Conservation (phyloP, 2,113 vertebrate species). For the Atrichornis clamosus region DNA sequence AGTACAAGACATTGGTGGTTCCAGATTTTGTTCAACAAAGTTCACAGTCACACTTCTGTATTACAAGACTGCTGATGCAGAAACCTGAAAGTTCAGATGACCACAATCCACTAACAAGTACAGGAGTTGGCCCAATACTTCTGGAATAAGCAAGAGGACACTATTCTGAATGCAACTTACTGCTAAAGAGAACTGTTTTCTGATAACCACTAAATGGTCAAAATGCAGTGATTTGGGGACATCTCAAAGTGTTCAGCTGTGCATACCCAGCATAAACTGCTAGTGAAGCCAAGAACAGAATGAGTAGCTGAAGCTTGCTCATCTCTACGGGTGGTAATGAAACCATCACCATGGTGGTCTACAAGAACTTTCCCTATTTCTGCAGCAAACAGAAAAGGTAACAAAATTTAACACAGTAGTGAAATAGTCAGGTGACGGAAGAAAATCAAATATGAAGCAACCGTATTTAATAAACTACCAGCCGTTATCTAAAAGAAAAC, state of each 20-base stretch:
- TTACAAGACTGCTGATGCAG: background rate
- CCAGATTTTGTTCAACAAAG: background rate
- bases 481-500: background rate
- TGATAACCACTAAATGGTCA: background rate
- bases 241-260: background rate
- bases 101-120: background rate
- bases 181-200: background rate
- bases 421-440: background rate
- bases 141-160: background rate
- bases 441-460: background rate
- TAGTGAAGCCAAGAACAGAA: background rate
- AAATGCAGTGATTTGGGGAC: background rate
- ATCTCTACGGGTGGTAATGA: background rate
- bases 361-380: background rate
- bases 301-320: background rate
- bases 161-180: background rate
- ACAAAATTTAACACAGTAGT: background rate
- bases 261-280: background rate
- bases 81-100: background rate
- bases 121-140: background rate
- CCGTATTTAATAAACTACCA: background rate
- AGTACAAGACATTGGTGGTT: background rate
- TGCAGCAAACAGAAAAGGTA: background rate
- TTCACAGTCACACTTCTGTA: background rate
- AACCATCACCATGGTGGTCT: background rate